phyloP scores from a whole-genome alignment of 1,140 invertebrate species.

The Carposina sasakii region DNA sequence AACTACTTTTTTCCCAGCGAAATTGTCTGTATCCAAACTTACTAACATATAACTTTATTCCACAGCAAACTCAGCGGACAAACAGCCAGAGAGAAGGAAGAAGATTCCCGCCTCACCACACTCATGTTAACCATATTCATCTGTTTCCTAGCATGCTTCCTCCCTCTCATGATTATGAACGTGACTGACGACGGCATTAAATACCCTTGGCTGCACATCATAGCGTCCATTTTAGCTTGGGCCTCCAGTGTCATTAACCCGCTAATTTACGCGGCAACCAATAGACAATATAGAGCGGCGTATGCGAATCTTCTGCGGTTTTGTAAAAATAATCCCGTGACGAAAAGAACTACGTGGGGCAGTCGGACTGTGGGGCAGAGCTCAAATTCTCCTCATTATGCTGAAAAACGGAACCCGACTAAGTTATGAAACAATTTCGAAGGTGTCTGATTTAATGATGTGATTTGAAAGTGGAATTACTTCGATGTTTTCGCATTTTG shows the following conservation, averaged over 20 bases:
- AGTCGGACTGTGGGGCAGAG: conserved; percentile 63
- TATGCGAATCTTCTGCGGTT: conserved; percentile 79
- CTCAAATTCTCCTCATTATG: conserved; percentile 58
- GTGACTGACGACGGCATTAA: conserved; percentile 83
- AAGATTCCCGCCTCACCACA: conserved; percentile 85
- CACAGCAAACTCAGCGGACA: conserved; percentile 68
- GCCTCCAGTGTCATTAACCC: conserved; percentile 90
- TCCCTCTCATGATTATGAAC: conserved; percentile 90
- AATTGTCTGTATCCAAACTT: no score
- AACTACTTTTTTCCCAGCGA: no score
- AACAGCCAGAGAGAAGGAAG: conserved; percentile 72
- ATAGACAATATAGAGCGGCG: conserved; percentile 85
- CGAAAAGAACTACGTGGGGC: conserved; percentile 57
- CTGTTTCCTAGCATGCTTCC: conserved; percentile 87
- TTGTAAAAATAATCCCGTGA: conserved; percentile 51
- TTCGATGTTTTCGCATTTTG: no score
- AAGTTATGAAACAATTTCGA: conserved; percentile 63
- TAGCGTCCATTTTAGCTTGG: conserved; percentile 89
- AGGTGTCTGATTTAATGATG: no score
- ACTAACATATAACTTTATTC: conserved; percentile 23
- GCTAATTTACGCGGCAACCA: conserved; percentile 89
- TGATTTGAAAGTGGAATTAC: no score
- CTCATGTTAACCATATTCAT: conserved; percentile 91
- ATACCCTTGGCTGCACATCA: conserved; percentile 82
- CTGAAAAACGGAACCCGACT: conserved; percentile 51